phyloP scores from a whole-genome alignment of 2,113 vertebrate genomes.

The Myocastor coypus region DNA sequence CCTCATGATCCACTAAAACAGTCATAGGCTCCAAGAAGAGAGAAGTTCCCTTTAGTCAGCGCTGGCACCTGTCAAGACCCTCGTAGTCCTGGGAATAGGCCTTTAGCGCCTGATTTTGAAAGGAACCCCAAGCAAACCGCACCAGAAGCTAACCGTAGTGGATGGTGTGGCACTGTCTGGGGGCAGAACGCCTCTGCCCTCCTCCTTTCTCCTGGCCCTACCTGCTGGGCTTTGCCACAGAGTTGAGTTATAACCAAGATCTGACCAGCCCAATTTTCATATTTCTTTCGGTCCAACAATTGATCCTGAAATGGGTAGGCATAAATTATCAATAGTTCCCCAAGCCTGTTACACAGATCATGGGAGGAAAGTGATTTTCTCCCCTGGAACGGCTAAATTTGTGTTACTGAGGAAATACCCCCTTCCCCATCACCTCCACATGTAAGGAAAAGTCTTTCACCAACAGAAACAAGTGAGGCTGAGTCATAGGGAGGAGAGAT shows the following conservation, averaged over 20 bases:
- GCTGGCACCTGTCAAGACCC: conserved; percentile 51
- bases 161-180: background rate
- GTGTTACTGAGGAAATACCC: background rate
- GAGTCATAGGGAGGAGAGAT: background rate
- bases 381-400: background rate
- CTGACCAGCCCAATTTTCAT: background rate
- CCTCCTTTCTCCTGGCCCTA: background rate
- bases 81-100: conserved; percentile 24
- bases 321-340: background rate
- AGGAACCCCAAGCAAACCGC: conserved; percentile 76
- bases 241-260: background rate
- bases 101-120: conserved; percentile 50
- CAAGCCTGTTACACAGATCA: background rate
- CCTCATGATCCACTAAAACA: background rate
- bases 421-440: too few relatives aligned
- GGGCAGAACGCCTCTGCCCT: background rate
- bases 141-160: background rate
- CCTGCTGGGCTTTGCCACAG: background rate
- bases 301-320: background rate
- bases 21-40: conserved; percentile 36
- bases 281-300: background rate
- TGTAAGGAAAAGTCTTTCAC: background rate
- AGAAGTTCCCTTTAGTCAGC: conserved; percentile 65
- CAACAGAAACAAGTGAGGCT: background rate
- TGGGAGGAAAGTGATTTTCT: background rate